Percentiles rank a stretch among this genome's conserved stretches.
Evolutionary conservation across 2,797 vertebrate species (phyloP).

Genomic region (Serranus cabrilla): DNA sequence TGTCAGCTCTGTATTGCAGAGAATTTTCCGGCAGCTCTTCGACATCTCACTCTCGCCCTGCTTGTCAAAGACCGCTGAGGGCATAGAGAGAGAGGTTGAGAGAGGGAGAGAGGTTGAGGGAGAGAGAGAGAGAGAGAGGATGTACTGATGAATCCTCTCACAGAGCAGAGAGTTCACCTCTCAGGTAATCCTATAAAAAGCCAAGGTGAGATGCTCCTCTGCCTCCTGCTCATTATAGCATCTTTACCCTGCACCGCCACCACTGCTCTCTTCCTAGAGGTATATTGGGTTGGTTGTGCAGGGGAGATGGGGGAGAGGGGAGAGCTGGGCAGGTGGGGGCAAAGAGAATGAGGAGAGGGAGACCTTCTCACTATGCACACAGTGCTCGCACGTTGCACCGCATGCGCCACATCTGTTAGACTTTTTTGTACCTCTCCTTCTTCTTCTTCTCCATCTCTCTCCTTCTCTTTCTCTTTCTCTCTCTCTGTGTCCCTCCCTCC

Average conservation of each 20-base stretch:
- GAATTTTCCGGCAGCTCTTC: constrained; percentile 80
- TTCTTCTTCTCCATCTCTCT: constrained; percentile 29
- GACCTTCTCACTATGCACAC: constrained; percentile 93
- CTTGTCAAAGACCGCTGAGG: constrained; percentile 84
- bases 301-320: constrained; percentile 38
- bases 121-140: constrained; percentile 50
- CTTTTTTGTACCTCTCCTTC: constrained; percentile 83
- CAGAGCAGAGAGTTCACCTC: constrained; percentile 85
- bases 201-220: constrained; percentile 86
- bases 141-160: constrained; percentile 81
- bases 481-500: constrained; percentile 62
- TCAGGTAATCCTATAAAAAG: constrained; percentile 88
- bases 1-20: constrained; percentile 77
- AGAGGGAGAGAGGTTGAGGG: constrained; percentile 46
- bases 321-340: constrained; percentile 70
- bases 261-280: constrained; percentile 78
- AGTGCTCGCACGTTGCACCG: constrained; percentile 90
- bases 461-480: constrained; percentile 56
- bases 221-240: constrained; percentile 83
- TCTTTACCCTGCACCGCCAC: constrained; percentile 83
- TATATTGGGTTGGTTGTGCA: constrained; percentile 87
- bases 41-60: constrained; percentile 85
- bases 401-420: constrained; percentile 93
- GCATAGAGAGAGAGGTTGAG: constrained; percentile 49
- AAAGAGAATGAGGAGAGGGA: constrained; percentile 70